Base-by-base conservation (phyloP, 2,797 vertebrate genomes). In the Schizopygopsis pylzovi region DNA sequence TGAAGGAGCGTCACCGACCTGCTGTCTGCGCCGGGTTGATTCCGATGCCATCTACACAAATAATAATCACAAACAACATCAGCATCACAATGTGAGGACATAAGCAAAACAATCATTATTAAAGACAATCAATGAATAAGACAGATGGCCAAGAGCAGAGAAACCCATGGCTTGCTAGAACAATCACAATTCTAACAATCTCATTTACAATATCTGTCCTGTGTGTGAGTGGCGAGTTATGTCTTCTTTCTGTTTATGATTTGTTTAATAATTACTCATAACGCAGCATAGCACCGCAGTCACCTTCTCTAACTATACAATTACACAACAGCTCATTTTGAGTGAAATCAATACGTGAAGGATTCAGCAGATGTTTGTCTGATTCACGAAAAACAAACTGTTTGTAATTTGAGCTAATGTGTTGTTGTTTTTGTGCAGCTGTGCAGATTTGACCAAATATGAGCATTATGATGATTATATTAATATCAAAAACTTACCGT, bases 1-100 rank as follows among this genome's bases (percentile, higher is more conserved):
- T 37, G 56, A 75, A 81, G 43, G 3, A 65, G 56, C 12, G 22
- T 68, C 67, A 95, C 97, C 95, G 91, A 99, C 98, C 98, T 93
- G 98, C 98, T 88, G 97, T 98, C 91, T 99, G 98, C 61, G 98
- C 96, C 84, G 98, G 98, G 89, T 99, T 99, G 95, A 99, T 97
- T 95, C 98, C 98, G 94, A 99, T 98, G 91, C 98, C 98, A 92
- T 99, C 98, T 99, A 94, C 49, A 76, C 87, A 20, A 9, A 83
- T 88, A 12, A 81, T 8, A 63, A 90, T 85, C 39, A 85, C 25
- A 82, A 52, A 75, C 0, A 75, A 20, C 56, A 49, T 33, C n/a
- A 80, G 47, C 43, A 70, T 28, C 45, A 39, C 13, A n/a, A 72
- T 71, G 25, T 41, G 49, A 73, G 52, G 28, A 43, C 78, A 73